Evolutionary conservation across 2,888 invertebrate species (phyloP).

Genomic region (Halocaridina rubra): DNA sequence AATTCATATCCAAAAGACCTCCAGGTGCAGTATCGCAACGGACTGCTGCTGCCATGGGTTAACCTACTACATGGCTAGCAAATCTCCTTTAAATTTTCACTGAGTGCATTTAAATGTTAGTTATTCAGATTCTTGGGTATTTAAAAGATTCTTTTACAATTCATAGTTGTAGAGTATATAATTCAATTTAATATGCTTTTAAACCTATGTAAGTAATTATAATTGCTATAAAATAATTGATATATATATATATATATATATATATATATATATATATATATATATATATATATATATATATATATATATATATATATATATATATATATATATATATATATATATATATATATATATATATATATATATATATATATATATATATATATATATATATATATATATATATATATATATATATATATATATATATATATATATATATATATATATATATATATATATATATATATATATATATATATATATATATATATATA

Average conservation of each 20-base stretch:
- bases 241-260: conserved; percentile 8
- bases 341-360: conserved; percentile 8
- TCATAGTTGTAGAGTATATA: no score
- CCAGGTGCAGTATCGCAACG: no score
- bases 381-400: conserved; percentile 8
- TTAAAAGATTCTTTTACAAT: no score
- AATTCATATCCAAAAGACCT: no score
- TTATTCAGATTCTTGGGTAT: no score
- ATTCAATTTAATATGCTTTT: no score
- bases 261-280: conserved; percentile 5
- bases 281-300: conserved; percentile 8
- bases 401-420: conserved; percentile 4
- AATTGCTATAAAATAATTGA: not conserved
- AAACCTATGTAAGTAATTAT: no score
- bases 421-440: conserved; percentile 8
- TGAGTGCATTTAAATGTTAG: no score
- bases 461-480: not conserved
- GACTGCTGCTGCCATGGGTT: no score
- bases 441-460: conserved; percentile 8
- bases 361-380: conserved; percentile 8
- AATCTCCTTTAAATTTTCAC: no score
- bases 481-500: conserved; percentile 11
- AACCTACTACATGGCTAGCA: no score
- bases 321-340: conserved; percentile 4
- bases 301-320: conserved; percentile 4